phyloP scores from a whole-genome alignment of 2,113 vertebrate genomes.

The Leucoraja erinaceus region DNA sequence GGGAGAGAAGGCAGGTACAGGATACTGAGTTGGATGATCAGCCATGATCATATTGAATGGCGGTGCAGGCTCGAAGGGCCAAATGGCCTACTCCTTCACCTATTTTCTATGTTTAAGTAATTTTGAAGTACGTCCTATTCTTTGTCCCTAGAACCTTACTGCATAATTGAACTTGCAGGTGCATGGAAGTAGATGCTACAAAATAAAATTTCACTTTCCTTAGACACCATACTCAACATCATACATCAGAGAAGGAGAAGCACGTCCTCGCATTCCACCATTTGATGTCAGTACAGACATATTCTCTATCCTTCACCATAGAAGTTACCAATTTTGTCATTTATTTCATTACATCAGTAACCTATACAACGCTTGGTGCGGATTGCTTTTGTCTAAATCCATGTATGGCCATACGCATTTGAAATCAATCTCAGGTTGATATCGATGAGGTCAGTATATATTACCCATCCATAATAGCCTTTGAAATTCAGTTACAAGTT shows the following conservation, averaged over 20 bases:
- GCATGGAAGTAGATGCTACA: neutral
- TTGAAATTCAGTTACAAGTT: too few species aligned
- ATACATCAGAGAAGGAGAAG: neutral
- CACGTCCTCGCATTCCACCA: too few species aligned
- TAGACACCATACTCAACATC: neutral
- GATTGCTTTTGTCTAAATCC: neutral
- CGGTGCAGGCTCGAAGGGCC: too few species aligned
- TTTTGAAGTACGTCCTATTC: neutral
- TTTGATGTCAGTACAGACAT: neutral
- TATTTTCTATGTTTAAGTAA: too few species aligned
- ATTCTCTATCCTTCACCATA: neutral
- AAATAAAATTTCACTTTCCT: neutral
- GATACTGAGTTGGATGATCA: too few species aligned
- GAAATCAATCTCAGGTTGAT: neutral
- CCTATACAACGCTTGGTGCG: neutral
- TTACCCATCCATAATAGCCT: too few species aligned
- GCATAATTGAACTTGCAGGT: neutral
- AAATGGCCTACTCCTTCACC: too few species aligned
- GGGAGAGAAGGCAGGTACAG: too few species aligned
- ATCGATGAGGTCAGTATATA: too few species aligned
- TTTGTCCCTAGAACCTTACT: neutral
- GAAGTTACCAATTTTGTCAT: neutral
- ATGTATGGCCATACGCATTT: neutral
- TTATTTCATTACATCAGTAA: neutral
- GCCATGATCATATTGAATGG: too few species aligned